Evolutionary conservation across 2,888 invertebrate genomes (phyloP).

Genomic region (Acanthosepion lycidas): DNA sequence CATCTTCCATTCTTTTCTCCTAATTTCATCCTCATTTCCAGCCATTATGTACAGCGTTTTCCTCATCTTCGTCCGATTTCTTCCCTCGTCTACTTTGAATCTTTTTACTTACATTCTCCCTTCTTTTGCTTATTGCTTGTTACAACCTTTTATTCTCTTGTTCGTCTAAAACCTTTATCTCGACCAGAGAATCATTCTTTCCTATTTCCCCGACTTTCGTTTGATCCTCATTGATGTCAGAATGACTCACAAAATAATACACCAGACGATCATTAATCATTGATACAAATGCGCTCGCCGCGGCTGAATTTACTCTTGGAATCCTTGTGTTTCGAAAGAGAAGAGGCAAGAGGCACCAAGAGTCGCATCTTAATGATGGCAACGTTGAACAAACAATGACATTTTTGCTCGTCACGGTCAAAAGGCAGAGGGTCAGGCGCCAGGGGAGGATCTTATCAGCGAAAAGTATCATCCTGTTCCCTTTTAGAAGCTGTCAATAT

Average conservation of each 20-base stretch:
- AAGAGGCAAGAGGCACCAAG: not conserved
- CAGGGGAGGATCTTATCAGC: not conserved
- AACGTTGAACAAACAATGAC: not conserved
- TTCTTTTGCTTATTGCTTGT: not conserved
- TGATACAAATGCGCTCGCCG: not conserved
- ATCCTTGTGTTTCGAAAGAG: not conserved
- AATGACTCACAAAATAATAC: not conserved
- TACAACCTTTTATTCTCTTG: not conserved
- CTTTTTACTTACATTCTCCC: too few species aligned
- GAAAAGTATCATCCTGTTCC: not conserved
- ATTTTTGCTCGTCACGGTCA: not conserved
- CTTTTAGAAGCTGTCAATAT: not conserved
- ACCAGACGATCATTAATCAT: constrained; percentile 7
- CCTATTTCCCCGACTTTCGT: not conserved
- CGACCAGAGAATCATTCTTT: not conserved
- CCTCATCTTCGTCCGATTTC: not conserved
- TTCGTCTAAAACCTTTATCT: not conserved
- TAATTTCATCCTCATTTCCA: too few species aligned
- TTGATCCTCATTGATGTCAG: not conserved
- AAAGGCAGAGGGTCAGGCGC: not conserved
- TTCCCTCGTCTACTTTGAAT: not conserved
- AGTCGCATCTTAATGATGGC: not conserved
- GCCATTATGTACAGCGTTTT: too few species aligned
- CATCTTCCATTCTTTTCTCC: too few species aligned
- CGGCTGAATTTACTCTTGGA: not conserved